Base-by-base conservation (phyloP, 2,113 vertebrate genomes). In the Ptyas mucosa region DNA sequence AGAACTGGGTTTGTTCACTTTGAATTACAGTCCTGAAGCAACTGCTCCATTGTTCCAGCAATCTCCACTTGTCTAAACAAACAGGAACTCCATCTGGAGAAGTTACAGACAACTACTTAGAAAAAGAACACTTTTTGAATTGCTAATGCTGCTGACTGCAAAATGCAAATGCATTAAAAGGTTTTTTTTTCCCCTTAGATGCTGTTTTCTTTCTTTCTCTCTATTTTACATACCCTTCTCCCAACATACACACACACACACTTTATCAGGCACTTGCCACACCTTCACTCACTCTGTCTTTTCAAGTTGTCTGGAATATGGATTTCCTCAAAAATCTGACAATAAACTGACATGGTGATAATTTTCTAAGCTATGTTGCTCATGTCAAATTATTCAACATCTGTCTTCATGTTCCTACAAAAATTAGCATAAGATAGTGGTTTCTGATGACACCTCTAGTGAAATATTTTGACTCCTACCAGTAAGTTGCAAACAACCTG, bases 401-500 rank as follows among this genome's bases (percentile, higher is more conserved):
- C 98, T 97, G 97, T 98, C 98, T 98, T 98, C 98, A 96, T 97
- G 98, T 97, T 98, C 97, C 95, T 97, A 98, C 96, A 97, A 97
- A 98, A 98, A 98, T 98, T 98, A 98, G 98, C 98, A 98, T 98
- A 98, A 97, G 97, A 98, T 98, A 97, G 98, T 98, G 97, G 97
- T 97, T 98, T 97, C 97, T 97, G 97, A 97, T 97, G 98, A 98
- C 97, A 98, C 97, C 96, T 98, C 95, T 96, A 96, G 97, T 98
- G 97, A 98, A 98, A 98, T 98, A 98, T 98, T 98, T 98, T 98
- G 97, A 98, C 97, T 98, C 97, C 96, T 94, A 97, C 97, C 97
- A 97, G 97, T 97, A 97, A 97, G 97, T 97, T 98, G 97, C 98
- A 98, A 98, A 97, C 97, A 98, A 98, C 96, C 97, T 98, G 98